Evolutionary conservation across 1,140 invertebrate genomes (phyloP), one percentile per base, ranked within the genome.

Genomic region (Branchinecta lynchi): DNA sequence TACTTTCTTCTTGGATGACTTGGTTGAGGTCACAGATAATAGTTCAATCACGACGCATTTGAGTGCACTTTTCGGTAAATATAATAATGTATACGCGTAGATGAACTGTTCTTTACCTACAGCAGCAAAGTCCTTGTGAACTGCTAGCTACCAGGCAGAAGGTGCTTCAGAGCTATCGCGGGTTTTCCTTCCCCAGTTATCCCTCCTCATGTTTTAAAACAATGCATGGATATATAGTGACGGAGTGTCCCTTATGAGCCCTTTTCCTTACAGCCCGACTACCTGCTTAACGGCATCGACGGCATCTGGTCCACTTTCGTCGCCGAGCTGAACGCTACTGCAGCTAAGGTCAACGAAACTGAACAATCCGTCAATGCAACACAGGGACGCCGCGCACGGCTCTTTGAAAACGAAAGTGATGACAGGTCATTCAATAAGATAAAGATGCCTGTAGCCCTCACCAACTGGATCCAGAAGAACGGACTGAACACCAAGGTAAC

Each of bases 291-390:
- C 6, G 17, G 51, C 17, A 60, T 60, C 12, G 51, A 60, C 17
- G 51, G 51, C 51, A 60, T 60, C 17, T 60, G 51, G 51, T 60
- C 51, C 12, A 15, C 51, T 60, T 60, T 60, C 17, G 51, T 60
- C 17, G 12, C 51, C 17, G 51, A 60, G 17, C 17, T 60, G 17
- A 60, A 60, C 51, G 12, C 51, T 60, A 60, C 51, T 60, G 51
- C 51, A 15, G 51, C 12, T 15, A 60, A 60, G 17, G 51, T 15
- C 12, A 60, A 15, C 17, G 51, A 60, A 60, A 60, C 12, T 20
- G 51, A 60, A 60, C 32, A 32, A 32, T 32, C 32, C 32, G 32
- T 32, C 32, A 32, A 32, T 5, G 32, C 32, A 32, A 32, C 32
- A 32, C 32, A 32, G 32, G 32, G 32, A 32, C 32, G 32, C 32